These are phyloP conservation scores for Limnephilus lunatus DNA, from an alignment of 2,888 invertebrate species.

Conservation along the genomic window DNA sequence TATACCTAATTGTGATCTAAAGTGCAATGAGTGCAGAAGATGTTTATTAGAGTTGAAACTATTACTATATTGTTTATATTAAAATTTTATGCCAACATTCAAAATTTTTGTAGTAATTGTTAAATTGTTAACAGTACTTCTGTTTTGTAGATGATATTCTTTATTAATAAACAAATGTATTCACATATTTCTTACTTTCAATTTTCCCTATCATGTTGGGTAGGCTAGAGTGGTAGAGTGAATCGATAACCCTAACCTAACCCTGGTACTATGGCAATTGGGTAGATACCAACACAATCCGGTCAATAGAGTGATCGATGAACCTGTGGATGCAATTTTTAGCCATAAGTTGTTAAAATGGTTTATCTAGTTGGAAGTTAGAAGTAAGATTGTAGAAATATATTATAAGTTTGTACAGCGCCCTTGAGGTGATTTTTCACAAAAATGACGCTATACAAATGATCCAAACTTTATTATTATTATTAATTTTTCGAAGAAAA, in stretches of 20 bases:
- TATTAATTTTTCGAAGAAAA: too few species aligned
- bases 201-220: background rate
- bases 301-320: too few species aligned
- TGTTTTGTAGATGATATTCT: background rate
- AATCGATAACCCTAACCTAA: background rate
- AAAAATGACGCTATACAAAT: too few species aligned
- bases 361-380: too few species aligned
- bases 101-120: background rate
- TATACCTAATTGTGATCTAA: background rate
- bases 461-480: too few species aligned
- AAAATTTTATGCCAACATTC: background rate
- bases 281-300: too few species aligned
- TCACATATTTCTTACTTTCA: background rate
- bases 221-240: background rate
- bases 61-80: background rate
- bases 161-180: background rate
- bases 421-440: too few species aligned
- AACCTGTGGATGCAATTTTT: too few species aligned
- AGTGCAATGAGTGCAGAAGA: background rate
- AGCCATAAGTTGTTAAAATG: too few species aligned
- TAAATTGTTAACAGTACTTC: background rate
- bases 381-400: too few species aligned
- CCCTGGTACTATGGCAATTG: background rate
- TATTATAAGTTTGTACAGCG: too few species aligned
- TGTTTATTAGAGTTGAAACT: background rate